phyloP scores from a whole-genome alignment of 2,888 invertebrate species.

The Harpalus rubripes region DNA sequence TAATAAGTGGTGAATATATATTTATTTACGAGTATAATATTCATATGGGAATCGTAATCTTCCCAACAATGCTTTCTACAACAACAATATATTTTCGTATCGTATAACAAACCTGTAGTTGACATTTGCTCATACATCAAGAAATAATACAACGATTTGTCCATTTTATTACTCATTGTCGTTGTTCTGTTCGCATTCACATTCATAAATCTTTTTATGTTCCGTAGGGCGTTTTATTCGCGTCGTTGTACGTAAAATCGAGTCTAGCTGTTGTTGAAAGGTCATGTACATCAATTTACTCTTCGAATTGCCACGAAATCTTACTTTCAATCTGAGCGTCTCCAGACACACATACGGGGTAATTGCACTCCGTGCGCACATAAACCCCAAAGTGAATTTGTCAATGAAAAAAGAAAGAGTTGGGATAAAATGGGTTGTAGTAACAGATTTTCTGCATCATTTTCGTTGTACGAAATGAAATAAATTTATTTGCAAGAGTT shows the following conservation, averaged over 20 bases:
- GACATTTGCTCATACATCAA: conserved; percentile 2
- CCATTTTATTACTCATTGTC: conserved; percentile 19
- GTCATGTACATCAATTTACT: conserved; percentile 33
- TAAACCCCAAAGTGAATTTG: conserved; percentile 8
- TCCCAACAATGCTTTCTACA: too few relatives aligned
- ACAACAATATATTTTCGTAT: not conserved
- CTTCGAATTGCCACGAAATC: conserved; percentile 25
- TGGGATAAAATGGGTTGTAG: not conserved
- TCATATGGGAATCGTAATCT: too few relatives aligned
- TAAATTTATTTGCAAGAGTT: not conserved
- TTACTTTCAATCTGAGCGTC: conserved; percentile 41
- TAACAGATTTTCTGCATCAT: not conserved
- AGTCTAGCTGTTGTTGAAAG: not conserved
- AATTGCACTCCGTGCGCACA: conserved; percentile 17
- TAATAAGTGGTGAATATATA: too few relatives aligned
- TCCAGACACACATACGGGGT: conserved; percentile 29
- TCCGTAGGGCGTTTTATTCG: conserved; percentile 26
- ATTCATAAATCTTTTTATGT: conserved; percentile 49
- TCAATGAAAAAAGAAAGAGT: not conserved
- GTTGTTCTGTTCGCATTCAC: conserved; percentile 8
- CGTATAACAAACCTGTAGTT: not conserved
- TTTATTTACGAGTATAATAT: too few relatives aligned
- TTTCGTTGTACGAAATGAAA: not conserved
- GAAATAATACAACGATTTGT: conserved; percentile 36
- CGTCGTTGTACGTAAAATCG: not conserved